phyloP scores from a whole-genome alignment of 2,797 vertebrate genomes.

The Acrossocheilus wenchowensis region DNA sequence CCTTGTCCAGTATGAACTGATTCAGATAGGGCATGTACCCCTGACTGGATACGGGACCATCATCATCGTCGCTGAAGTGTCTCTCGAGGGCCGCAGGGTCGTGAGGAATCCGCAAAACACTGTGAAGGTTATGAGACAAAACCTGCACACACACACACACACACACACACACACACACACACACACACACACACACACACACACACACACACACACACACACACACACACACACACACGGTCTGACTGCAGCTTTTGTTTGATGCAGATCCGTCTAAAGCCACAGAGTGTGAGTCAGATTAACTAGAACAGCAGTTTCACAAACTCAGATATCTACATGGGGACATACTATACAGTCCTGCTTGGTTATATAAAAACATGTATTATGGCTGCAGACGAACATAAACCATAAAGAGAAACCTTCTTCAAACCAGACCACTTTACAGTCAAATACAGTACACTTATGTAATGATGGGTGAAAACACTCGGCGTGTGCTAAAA shows the following conservation, averaged over 20 bases:
- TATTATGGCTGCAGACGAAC: not conserved
- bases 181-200: constrained; percentile 10
- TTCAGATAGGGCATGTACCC: constrained; percentile 92
- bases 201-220: constrained; percentile 32
- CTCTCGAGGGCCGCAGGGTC: constrained; percentile 86
- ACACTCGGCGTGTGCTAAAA: too few relatives aligned
- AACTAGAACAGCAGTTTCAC: constrained; percentile 12
- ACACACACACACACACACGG: constrained; percentile 8
- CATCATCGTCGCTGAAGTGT: constrained; percentile 87
- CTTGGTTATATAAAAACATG: not conserved
- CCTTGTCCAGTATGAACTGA: constrained; percentile 89
- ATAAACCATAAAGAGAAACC: not conserved
- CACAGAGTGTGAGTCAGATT: constrained; percentile 50
- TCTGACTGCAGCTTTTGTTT: constrained; percentile 19
- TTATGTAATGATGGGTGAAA: not conserved
- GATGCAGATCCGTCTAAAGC: constrained; percentile 30
- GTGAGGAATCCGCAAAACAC: constrained; percentile 83
- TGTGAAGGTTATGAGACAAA: constrained; percentile 87
- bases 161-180: not conserved
- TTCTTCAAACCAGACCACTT: not conserved
- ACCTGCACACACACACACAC: constrained; percentile 72
- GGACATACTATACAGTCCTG: not conserved
- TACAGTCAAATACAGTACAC: not conserved
- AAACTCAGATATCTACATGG: not conserved
- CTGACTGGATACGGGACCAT: constrained; percentile 88